Conservation (phyloP, 2,888 invertebrate genomes). For the Oasisia sp. region DNA sequence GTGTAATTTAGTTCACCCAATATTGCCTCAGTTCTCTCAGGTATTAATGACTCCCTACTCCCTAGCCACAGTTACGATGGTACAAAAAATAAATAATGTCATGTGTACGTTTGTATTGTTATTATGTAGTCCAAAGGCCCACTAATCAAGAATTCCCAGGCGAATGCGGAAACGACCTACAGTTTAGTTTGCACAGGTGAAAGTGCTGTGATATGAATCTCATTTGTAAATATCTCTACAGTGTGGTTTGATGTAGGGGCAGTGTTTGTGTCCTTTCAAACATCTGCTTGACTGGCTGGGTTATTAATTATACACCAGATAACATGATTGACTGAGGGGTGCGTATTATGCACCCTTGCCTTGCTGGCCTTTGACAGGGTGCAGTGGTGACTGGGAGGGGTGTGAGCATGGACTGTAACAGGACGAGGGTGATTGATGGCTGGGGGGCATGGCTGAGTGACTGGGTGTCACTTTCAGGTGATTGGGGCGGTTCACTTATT, state of each 20-base stretch:
- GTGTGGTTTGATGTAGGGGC: not conserved
- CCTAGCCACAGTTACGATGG: not conserved
- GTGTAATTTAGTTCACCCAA: too few relatives aligned
- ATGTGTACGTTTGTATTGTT: not conserved
- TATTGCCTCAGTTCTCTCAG: too few relatives aligned
- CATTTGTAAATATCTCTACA: not conserved
- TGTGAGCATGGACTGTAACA: not conserved
- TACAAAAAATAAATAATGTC: not conserved
- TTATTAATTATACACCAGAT: not conserved
- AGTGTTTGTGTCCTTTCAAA: not conserved
- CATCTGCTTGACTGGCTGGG: not conserved
- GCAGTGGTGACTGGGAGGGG: not conserved
- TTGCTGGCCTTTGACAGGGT: not conserved
- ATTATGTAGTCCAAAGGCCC: not conserved
- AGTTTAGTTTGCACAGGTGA: not conserved
- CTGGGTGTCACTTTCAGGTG: slow-evolving; percentile 5
- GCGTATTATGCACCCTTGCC: not conserved
- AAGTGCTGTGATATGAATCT: not conserved
- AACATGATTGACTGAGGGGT: not conserved
- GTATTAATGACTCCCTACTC: not conserved
- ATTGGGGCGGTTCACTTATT: not conserved
- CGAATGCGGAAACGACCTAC: too few relatives aligned
- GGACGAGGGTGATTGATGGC: slow-evolving; percentile 4
- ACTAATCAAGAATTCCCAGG: not conserved
- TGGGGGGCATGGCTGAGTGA: not conserved